Conservation (phyloP, 2,113 vertebrate species). For the Fregetta grallaria region DNA sequence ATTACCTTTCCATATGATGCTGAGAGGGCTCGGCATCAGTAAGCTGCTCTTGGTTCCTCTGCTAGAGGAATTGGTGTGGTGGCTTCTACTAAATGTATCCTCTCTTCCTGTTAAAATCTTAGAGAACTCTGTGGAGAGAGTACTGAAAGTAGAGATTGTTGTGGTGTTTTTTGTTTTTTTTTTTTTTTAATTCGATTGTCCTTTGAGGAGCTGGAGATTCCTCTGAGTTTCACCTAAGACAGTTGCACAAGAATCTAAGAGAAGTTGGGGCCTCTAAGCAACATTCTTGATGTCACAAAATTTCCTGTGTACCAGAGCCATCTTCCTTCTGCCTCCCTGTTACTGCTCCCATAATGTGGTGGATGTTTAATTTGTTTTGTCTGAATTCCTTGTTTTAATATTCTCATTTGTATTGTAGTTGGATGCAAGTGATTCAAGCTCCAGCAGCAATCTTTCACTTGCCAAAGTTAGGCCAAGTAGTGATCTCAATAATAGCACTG, state of each 20-base stretch:
- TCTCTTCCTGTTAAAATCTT: neutral
- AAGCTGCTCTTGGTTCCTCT: neutral
- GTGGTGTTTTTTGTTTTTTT: no score
- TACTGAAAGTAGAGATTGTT: neutral
- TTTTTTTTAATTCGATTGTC: neutral
- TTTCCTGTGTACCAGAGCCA: neutral
- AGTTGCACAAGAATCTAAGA: neutral
- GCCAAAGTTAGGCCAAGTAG: constrained; percentile 91
- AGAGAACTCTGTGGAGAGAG: neutral
- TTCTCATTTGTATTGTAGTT: constrained; percentile 73
- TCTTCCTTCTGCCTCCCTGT: neutral
- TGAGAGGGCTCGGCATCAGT: neutral
- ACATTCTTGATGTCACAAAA: neutral
- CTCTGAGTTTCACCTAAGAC: neutral
- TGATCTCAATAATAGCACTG: constrained; percentile 89
- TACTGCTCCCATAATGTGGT: neutral
- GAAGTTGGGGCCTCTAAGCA: neutral
- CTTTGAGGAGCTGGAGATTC: neutral
- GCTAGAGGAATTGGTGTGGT: neutral
- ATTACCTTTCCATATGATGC: neutral
- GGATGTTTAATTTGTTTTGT: constrained; percentile 28
- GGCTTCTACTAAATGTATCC: neutral
- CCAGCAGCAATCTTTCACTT: constrained; percentile 93
- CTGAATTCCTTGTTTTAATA: constrained; percentile 44
- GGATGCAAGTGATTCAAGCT: constrained; percentile 93